Evolutionary conservation across 2,797 vertebrate genomes (phyloP), one percentile per base, ranked within the genome.

Genomic region (Characodon lateralis): DNA sequence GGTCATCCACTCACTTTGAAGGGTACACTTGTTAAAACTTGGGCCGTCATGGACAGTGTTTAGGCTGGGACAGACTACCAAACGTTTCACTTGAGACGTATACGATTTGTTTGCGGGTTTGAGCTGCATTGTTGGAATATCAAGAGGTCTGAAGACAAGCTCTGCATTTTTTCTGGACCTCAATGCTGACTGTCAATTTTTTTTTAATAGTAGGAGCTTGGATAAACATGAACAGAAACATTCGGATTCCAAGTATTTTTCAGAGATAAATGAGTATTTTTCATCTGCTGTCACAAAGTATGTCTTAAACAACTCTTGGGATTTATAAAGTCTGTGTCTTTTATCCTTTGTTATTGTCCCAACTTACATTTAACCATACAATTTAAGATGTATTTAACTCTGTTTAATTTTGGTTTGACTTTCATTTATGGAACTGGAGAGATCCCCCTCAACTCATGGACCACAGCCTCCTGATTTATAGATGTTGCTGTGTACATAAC

Each of bases 81-180:
- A 85, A 84, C 59, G 61, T 79, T 84, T 82, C 81, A 88, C 83
- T 86, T 79, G 53, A 78, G 79, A 87, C 79, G 83, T 73, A 80
- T 88, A 88, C 9, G 59, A 88, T 84, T 59, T 7, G 48, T 74
- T 72, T 82, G 83, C 48, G 81, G 85, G 59, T 71, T 80, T 88
- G 82, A 82, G 85, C 53, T 76, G 72, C 76, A 72, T 76, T 78
- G 78, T 84, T 81, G 80, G 83, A 85, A 82, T 78, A 71, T 53
- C 68, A 20, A 73, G 71, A 48, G 14, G 83, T 74, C 76, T 73
- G 86, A 87, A 78, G 87, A 85, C 82, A 81, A 80, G 85, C 83
- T 86, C 82, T 83, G 78, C 84, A 90, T 90, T 92, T 89, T 88
- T 89, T 83, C 85, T 89, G 79, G 85, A 89, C 89, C 87, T 90